Conservation (phyloP, 2,113 vertebrate species). For the Thunnus thynnus region DNA sequence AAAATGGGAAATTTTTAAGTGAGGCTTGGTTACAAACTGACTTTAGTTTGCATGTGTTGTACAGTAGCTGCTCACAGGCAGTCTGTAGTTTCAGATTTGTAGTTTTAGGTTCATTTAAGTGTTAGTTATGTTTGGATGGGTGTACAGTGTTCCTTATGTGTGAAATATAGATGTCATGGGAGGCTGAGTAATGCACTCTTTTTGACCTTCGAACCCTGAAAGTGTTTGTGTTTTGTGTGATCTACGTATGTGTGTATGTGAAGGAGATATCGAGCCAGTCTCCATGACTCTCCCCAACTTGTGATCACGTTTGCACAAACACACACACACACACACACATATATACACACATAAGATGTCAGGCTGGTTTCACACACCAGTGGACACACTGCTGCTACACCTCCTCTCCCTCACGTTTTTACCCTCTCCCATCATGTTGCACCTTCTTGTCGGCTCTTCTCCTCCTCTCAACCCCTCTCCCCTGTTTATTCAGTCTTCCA, state of each 20-base stretch:
- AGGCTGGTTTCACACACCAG: constrained; percentile 61
- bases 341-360: constrained; percentile 47
- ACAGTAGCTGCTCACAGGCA: not conserved
- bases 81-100: not conserved
- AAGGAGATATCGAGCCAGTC: constrained; percentile 20
- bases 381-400: constrained; percentile 34
- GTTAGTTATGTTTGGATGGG: not conserved
- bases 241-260: constrained; percentile 3
- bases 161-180: constrained; percentile 15
- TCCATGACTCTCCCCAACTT: constrained; percentile 7
- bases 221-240: constrained; percentile 20
- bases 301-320: not conserved
- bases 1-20: no score
- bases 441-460: constrained; percentile 30
- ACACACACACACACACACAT: constrained; percentile 22
- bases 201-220: constrained; percentile 39
- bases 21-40: not conserved
- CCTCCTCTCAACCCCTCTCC: constrained; percentile 18
- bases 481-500: constrained; percentile 17
- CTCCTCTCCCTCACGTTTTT: constrained; percentile 41
- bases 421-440: constrained; percentile 57
- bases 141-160: not conserved
- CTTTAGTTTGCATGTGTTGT: not conserved
- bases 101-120: not conserved
- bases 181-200: not conserved